Conservation (phyloP, 2,797 vertebrate species). For the Uromys caudimaculatus region DNA sequence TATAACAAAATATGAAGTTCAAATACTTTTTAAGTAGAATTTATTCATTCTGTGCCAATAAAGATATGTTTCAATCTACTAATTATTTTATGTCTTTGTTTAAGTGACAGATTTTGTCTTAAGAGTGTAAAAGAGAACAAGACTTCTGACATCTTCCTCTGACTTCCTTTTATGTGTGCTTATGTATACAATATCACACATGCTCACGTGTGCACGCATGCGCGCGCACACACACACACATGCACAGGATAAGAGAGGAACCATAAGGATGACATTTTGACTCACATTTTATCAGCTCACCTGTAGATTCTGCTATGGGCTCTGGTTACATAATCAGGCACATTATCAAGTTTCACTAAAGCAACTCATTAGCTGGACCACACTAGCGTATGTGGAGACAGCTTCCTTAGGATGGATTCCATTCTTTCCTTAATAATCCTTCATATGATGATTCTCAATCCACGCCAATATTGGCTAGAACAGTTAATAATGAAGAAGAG, state of each 20-base stretch:
- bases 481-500: not conserved
- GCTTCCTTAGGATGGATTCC: not conserved
- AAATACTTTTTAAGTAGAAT: not conserved
- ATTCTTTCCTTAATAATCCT: not conserved
- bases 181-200: not conserved
- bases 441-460: not conserved
- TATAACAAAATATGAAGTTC: not conserved
- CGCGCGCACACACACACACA: not conserved
- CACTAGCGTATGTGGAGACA: not conserved
- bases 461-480: not conserved
- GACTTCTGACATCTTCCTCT: not conserved
- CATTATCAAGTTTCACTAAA: not conserved
- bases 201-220: too few species aligned
- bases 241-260: not conserved
- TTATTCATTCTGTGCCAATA: not conserved
- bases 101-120: not conserved
- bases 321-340: not conserved
- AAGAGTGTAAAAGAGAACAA: not conserved
- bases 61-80: not conserved
- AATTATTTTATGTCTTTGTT: not conserved
- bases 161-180: not conserved
- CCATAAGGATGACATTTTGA: not conserved
- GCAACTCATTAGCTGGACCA: accelerated
- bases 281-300: not conserved
- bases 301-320: not conserved